Conservation (phyloP, 2,888 invertebrate species). For the Eupithecia inturbata region DNA sequence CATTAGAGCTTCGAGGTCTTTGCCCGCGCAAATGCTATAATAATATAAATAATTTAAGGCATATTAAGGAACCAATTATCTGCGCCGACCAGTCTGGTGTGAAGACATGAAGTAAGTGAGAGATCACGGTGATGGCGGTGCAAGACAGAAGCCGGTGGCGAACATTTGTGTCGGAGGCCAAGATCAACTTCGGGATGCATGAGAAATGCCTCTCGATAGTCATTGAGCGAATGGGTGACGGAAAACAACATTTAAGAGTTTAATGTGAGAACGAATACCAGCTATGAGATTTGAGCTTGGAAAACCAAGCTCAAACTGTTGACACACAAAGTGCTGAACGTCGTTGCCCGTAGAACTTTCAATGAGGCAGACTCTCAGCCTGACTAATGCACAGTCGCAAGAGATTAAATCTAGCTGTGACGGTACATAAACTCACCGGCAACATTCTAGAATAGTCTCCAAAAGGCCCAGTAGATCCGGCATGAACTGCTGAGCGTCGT, state of each 20-base stretch:
- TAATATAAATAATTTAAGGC: not conserved
- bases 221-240: too few relatives aligned
- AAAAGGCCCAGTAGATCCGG: constrained; percentile 87
- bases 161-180: too few relatives aligned
- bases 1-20: constrained; percentile 64
- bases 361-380: too few relatives aligned
- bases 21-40: constrained; percentile 68
- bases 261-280: too few relatives aligned
- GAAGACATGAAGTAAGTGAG: not conserved
- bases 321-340: too few relatives aligned
- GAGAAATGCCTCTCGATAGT: too few relatives aligned
- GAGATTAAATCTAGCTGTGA: not conserved
- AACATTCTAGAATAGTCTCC: constrained; percentile 86
- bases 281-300: too few relatives aligned
- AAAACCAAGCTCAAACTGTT: not conserved
- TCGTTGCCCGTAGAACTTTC: too few relatives aligned
- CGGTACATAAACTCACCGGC: constrained; percentile 71
- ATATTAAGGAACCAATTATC: not conserved
- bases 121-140: too few relatives aligned
- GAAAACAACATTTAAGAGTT: too few relatives aligned
- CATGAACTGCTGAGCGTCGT: constrained; percentile 85
- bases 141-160: too few relatives aligned
- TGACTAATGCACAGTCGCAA: constrained; percentile 88
- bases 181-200: too few relatives aligned
- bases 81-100: not conserved